Conservation (phyloP, 2,888 invertebrate species). For the Glaucopsyche alexis region DNA sequence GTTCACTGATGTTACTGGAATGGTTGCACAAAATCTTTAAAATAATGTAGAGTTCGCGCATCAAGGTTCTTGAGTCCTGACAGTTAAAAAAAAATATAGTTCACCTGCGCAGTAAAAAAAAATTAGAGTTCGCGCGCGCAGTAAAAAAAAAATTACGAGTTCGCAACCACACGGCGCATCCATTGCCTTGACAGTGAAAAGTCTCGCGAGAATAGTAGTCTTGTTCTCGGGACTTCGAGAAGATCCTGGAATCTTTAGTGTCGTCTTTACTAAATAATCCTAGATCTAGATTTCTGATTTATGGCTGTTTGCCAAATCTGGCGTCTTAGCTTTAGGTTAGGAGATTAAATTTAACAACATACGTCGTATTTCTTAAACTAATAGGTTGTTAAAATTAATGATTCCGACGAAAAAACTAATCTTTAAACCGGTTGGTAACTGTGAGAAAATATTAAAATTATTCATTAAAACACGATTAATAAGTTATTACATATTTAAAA, state of each 20-base stretch:
- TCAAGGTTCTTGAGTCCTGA: too few species aligned
- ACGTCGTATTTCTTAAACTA: not conserved
- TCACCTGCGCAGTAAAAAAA: too few species aligned
- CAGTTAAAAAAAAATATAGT: too few species aligned
- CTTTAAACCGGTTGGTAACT: not conserved
- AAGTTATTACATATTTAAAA: not conserved
- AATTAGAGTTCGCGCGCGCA: too few species aligned
- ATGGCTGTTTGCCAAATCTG: too few species aligned
- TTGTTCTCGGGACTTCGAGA: too few species aligned
- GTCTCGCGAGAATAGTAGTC: too few species aligned
- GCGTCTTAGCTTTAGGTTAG: not conserved
- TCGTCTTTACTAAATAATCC: not conserved
- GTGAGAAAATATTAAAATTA: not conserved
- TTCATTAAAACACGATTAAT: not conserved
- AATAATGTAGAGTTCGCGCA: not conserved
- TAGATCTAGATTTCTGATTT: not conserved
- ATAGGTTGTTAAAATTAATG: constrained; percentile 5
- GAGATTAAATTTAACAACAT: not conserved
- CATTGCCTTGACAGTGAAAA: not conserved
- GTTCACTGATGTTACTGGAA: constrained; percentile 5
- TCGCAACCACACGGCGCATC: too few species aligned
- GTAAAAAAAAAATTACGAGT: too few species aligned
- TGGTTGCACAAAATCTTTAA: too few species aligned
- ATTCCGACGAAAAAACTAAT: constrained; percentile 12
- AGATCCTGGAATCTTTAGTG: too few species aligned